Base-by-base conservation (phyloP, 2,888 invertebrate species). In the Leptinotarsa rubiginosa region DNA sequence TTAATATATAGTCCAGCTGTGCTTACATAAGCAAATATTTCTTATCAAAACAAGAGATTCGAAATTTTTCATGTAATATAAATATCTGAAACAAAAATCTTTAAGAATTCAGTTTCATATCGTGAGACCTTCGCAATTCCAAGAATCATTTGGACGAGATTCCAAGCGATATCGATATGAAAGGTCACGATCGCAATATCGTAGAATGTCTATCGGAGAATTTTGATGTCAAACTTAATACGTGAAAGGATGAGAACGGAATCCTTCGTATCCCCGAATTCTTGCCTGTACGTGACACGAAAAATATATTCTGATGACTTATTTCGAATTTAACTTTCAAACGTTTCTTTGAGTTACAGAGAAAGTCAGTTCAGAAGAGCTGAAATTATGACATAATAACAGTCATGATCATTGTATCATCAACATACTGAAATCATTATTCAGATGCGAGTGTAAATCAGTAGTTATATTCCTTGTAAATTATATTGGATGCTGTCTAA, bases 181-280 rank as follows among this genome's bases (percentile, higher is more conserved):
- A 83, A 83, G 80, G 81, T 83, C 83, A 83, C 86, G 85, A 86
- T 84, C 83, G 85, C 86, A 87, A 85, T 87, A 85, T 85, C 83
- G 83, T 81, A 77, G 83, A 84, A 86, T 84, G 85, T 84, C 83
- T 86, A 86, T 85, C 84, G 86, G 84, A 83, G 84, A 87, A 86
- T 84, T 84, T 83, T 84, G 84, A 85, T 85, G 83, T 84, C 83
- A 82, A 86, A 85, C 85, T 83, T 85, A 82, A 84, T 85, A 86
- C 86, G 86, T 86, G 86, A 86, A 84, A 81, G 79, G 84, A 84
- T 84, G 73, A 71, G 68, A 67, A 67, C 65, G 65, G 69, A 71
- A 71, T 65, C 65, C 65, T 72, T 41, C 54, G 49, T 20, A 22
- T 62, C 12, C 62, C 31, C 16, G 41, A 16, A 31, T 31, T n/a